Percentiles rank a stretch among this genome's conserved stretches.
phyloP scores from a whole-genome alignment of 2,888 invertebrate genomes.

The Dryomyza anilis region DNA sequence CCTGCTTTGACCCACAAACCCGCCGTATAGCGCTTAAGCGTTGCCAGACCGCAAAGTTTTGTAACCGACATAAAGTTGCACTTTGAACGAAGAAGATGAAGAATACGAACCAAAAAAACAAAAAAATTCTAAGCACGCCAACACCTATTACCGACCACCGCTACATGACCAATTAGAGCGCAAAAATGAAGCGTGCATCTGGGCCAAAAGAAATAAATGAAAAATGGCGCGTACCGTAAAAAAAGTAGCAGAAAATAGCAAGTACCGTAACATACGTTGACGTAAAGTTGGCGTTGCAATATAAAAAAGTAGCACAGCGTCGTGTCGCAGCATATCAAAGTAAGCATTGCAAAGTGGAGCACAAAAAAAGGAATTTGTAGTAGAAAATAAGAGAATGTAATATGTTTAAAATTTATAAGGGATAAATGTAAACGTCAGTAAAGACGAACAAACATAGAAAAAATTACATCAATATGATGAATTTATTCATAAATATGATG shows the following conservation, averaged over 20 bases:
- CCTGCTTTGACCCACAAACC: conserved; percentile 40
- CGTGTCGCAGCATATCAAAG: conserved; percentile 24
- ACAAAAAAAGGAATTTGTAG: not conserved
- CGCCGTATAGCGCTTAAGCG: not conserved
- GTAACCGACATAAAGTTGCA: not conserved
- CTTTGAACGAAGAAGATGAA: not conserved
- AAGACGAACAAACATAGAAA: no score
- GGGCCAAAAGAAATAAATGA: not conserved
- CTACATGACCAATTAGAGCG: conserved; percentile 1
- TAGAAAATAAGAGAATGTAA: no score
- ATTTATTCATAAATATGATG: no score
- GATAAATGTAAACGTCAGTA: no score
- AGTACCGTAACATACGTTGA: not conserved
- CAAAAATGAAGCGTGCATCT: not conserved
- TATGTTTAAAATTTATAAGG: no score
- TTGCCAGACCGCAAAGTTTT: not conserved
- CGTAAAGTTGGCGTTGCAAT: not conserved
- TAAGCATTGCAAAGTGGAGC: not conserved
- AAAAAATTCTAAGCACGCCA: no score
- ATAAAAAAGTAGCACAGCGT: conserved; percentile 5
- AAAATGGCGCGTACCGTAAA: not conserved
- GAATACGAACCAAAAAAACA: not conserved
- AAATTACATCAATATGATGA: no score
- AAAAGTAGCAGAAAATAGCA: not conserved
- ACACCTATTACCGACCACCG: not conserved